A percentile compares a stretch with the other conserved stretches of the same genome.
These are phyloP conservation scores for Loxodonta africana DNA, from an alignment of 2,113 vertebrate species.

Conservation along the genomic window DNA sequence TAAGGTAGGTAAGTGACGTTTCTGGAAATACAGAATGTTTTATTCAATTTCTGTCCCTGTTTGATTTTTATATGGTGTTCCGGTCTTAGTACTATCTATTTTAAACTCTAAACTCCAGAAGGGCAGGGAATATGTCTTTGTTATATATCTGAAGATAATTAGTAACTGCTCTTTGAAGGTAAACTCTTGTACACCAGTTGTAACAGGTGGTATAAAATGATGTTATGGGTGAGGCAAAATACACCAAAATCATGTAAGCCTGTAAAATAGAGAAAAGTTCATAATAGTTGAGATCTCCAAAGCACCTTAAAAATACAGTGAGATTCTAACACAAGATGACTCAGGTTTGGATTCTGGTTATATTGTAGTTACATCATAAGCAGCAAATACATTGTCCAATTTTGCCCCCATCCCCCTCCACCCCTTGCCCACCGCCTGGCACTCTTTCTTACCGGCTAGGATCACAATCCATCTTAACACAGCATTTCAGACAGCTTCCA, in stretches of 20 bases:
- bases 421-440: neutral
- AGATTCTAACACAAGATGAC: neutral
- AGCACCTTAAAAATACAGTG: neutral
- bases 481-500: neutral
- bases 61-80: conserved; percentile 45
- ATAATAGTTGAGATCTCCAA: neutral
- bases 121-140: neutral
- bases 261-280: neutral
- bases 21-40: conserved; percentile 44
- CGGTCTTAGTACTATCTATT: neutral
- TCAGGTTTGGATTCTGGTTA: neutral
- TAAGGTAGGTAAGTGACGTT: conserved; percentile 32
- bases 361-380: neutral
- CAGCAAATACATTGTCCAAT: neutral
- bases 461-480: neutral
- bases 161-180: conserved; percentile 58
- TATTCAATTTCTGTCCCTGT: conserved; percentile 22
- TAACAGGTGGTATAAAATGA: neutral
- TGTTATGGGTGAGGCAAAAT: neutral
- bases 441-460: neutral
- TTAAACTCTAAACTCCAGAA: conserved; percentile 52
- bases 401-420: neutral
- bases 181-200: neutral
- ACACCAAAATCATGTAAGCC: neutral
- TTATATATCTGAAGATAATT: neutral